Percentiles rank a stretch among this genome's conserved stretches.
Conservation (phyloP, 2,888 invertebrate species). For the Nomada goodeniana region DNA sequence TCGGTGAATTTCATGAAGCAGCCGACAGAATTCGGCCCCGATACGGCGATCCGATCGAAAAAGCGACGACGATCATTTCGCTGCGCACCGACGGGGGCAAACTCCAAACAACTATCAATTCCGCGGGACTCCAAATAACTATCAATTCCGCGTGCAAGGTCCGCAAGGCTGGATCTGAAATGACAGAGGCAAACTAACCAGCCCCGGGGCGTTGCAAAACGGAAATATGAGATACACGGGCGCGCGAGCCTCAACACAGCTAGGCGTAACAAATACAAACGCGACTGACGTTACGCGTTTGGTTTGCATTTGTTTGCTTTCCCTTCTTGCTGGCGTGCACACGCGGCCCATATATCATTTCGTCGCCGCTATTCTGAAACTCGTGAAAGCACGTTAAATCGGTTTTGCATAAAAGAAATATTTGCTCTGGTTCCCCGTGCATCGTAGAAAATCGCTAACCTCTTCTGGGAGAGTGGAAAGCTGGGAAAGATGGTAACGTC, state of each 20-base stretch:
- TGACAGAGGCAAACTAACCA: constrained; percentile 41
- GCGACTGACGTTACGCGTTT: constrained; percentile 37
- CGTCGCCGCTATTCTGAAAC: constrained; percentile 27
- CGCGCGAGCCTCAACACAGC: constrained; percentile 12
- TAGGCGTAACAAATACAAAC: constrained; percentile 38
- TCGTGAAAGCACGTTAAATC: constrained; percentile 33
- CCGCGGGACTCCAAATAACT: constrained; percentile 26
- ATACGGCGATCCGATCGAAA: neutral
- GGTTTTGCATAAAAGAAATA: constrained; percentile 50
- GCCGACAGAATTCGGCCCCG: neutral
- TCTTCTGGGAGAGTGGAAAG: neutral
- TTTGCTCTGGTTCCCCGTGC: constrained; percentile 32
- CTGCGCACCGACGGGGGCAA: constrained; percentile 5
- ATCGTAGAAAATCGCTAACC: neutral
- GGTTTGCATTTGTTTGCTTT: constrained; percentile 37
- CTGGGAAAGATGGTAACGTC: neutral
- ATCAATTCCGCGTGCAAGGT: constrained; percentile 19
- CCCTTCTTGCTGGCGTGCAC: constrained; percentile 38
- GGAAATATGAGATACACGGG: constrained; percentile 49
- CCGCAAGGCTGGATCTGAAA: constrained; percentile 21
- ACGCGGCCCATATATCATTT: constrained; percentile 39
- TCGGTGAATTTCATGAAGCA: neutral
- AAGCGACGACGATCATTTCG: neutral
- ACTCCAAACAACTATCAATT: constrained; percentile 32
- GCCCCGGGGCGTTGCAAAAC: constrained; percentile 37